These are phyloP conservation scores for Rhyzopertha dominica DNA, from an alignment of 1,140 invertebrate species.

Conservation along the genomic window DNA sequence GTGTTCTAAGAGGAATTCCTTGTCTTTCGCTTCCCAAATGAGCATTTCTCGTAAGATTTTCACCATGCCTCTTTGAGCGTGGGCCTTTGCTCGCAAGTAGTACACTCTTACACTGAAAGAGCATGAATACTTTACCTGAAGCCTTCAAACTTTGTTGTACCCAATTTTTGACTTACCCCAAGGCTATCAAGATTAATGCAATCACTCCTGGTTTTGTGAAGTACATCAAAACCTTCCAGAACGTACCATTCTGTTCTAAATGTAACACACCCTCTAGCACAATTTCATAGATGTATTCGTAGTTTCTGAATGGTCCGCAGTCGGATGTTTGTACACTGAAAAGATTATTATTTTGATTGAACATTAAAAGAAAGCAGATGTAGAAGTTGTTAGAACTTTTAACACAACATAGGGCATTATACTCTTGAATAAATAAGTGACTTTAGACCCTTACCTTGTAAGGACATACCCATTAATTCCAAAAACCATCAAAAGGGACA, in stretches of 20 bases:
- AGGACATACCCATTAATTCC: constrained; percentile 57
- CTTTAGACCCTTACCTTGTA: constrained; percentile 48
- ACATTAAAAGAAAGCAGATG: too few relatives aligned
- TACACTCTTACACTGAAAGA: constrained; percentile 59
- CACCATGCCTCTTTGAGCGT: constrained; percentile 60
- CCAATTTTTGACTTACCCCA: constrained; percentile 49
- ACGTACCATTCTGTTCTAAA: constrained; percentile 40
- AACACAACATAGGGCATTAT: too few relatives aligned
- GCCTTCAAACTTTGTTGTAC: constrained; percentile 5
- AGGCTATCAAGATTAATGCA: constrained; percentile 49
- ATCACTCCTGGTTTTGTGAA: constrained; percentile 52
- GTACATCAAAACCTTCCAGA: constrained; percentile 46
- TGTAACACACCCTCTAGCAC: constrained; percentile 48
- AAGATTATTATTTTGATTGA: too few relatives aligned
- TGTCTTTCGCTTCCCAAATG: constrained; percentile 65
- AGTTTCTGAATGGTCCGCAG: constrained; percentile 56
- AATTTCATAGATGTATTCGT: constrained; percentile 49
- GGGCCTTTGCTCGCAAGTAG: constrained; percentile 59
- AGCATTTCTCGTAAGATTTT: constrained; percentile 63
- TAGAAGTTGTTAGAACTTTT: too few relatives aligned
- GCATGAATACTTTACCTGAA: too few relatives aligned
- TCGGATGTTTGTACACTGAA: constrained; percentile 46
- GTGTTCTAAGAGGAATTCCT: constrained; percentile 63
- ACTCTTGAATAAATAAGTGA: constrained; percentile 11
- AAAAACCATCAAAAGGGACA: constrained; percentile 56